Evolutionary conservation across 2,113 vertebrate genomes (phyloP), one percentile per base, ranked within the genome.

Genomic region (Myrmophylax atrothorax): DNA sequence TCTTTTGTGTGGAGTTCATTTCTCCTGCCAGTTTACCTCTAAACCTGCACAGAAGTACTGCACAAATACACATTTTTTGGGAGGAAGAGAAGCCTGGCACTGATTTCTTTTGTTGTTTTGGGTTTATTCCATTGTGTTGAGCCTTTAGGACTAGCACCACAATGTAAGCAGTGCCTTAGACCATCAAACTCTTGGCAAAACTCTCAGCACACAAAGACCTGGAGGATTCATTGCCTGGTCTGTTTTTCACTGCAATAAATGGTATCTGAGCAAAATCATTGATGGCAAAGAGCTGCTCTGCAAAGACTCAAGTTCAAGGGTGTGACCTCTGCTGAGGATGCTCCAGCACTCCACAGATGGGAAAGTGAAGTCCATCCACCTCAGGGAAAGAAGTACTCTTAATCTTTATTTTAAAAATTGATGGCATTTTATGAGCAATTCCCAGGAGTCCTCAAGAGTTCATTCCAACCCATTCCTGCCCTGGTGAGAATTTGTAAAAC

Each of bases 211-310:
- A 13, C 44, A 62, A 0, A 5, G 73, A 47, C 53, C 12, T 44
- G 22, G n/a, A 84, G n/a, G 46, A 64, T 18, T 33, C 11, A 3
- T 4, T 55, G 31, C 18, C 38, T 7, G 7, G 12, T 13, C 35
- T 82, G 4, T n/a, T 78, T 59, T 68, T 53, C 26, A 42, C 38
- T 64, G 18, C 28, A 79, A 42, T 1, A 2, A 0, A 0, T 19
- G 20, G 25, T 33, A 52, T 20, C 44, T n/a, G 15, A 83, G 68
- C 24, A 67, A 15, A 58, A 56, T 8, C 42, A 37, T 28, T 24
- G 49, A 83, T 53, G 62, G 33, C 35, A 59, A 59, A 56, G 58
- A 85, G 33, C 33, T 2, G 1, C 44, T 35, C 49, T 66, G 19
- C 53, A 58, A 56, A 90, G 55, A 53, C 28, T 40, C 35, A 85